Percentiles rank a stretch among this genome's conserved stretches.
These are phyloP conservation scores for Rafetus swinhoei DNA, from an alignment of 2,113 vertebrate genomes.

Conservation along the genomic window DNA sequence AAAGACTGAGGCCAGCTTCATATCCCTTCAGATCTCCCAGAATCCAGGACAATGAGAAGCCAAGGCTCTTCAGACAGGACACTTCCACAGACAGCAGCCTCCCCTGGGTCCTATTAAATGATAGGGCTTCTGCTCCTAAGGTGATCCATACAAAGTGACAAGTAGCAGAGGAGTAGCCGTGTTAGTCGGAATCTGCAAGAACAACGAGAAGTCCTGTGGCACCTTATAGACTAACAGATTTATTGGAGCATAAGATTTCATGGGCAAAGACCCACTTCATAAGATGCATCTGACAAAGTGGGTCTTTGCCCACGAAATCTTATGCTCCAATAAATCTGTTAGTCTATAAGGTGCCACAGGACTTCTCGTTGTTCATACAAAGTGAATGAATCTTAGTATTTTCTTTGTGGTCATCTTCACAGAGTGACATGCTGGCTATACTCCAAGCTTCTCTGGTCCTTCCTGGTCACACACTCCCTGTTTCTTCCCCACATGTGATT, in stretches of 20 bases:
- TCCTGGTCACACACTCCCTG: rapidly evolving
- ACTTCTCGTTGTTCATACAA: neutral
- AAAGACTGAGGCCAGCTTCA: too few relatives aligned
- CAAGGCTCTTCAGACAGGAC: neutral
- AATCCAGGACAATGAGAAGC: neutral
- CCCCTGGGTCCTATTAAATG: neutral
- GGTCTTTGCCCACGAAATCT: too few relatives aligned
- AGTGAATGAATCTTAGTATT: neutral
- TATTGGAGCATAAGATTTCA: too few relatives aligned
- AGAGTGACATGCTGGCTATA: slow-evolving; percentile 26
- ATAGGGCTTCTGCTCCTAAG: neutral
- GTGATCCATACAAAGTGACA: neutral
- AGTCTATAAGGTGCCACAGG: too few relatives aligned
- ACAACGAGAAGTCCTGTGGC: too few relatives aligned
- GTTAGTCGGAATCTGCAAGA: too few relatives aligned
- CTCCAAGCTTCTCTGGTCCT: neutral
- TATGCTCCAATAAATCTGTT: too few relatives aligned
- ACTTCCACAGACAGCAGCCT: neutral
- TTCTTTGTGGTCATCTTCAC: neutral
- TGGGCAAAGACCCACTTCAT: too few relatives aligned
- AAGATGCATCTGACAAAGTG: too few relatives aligned
- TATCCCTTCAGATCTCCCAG: too few relatives aligned
- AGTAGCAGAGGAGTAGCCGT: too few relatives aligned
- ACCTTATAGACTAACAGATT: too few relatives aligned
- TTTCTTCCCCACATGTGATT: neutral